A percentile compares a stretch with the other conserved stretches of the same genome.
These are phyloP conservation scores for Bellardia bayeri DNA, from an alignment of 2,888 invertebrate species.

Conservation along the genomic window DNA sequence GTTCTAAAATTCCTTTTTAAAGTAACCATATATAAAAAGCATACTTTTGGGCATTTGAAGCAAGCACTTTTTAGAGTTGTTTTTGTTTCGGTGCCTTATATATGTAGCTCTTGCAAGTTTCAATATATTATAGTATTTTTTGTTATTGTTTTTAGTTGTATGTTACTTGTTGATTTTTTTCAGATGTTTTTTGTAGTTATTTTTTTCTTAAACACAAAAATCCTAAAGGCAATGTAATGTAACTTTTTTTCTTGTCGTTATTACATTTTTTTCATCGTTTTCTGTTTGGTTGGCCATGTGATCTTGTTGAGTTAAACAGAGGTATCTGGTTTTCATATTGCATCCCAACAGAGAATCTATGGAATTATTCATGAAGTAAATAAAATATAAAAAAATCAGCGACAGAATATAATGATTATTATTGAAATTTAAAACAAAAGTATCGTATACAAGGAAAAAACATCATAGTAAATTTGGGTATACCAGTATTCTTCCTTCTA, in stretches of 20 bases:
- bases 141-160: background rate
- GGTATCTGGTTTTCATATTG: conserved; percentile 21
- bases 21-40: no score
- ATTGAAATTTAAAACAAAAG: no score
- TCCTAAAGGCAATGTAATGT: conserved; percentile 25
- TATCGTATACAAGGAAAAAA: no score
- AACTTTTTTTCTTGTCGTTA: conserved; percentile 39
- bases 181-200: background rate
- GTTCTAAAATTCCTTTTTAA: no score
- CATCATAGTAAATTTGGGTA: no score
- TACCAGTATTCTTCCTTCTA: no score
- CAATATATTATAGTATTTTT: background rate
- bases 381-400: conserved; percentile 29
- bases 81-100: background rate
- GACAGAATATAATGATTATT: no score
- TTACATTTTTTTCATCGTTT: conserved; percentile 37
- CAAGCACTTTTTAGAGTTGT: no score
- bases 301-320: conserved; percentile 22
- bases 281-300: conserved; percentile 2
- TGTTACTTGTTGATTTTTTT: no score
- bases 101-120: conserved; percentile 11
- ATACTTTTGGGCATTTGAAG: no score
- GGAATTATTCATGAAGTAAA: conserved; percentile 64
- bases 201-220: conserved; percentile 1
- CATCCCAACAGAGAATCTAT: conserved; percentile 36